These are phyloP conservation scores for Copidosoma floridanum DNA, from an alignment of 1,140 invertebrate genomes.

Conservation along the genomic window DNA sequence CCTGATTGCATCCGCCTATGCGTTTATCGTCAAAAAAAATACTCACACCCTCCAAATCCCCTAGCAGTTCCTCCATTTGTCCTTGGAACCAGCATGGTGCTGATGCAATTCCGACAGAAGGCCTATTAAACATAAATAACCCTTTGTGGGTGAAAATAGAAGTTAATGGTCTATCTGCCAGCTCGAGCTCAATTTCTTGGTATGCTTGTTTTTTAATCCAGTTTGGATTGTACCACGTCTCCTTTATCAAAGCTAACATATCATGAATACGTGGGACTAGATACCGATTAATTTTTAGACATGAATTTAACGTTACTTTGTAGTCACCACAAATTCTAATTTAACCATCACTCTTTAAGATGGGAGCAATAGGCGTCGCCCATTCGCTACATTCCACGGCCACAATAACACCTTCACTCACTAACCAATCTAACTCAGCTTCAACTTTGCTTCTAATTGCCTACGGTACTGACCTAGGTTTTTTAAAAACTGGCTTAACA, in stretches of 20 bases:
- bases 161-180: slow-evolving; percentile 35
- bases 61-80: background rate
- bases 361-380: too few relatives aligned
- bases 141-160: slow-evolving; percentile 46
- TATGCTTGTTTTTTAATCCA: slow-evolving; percentile 47
- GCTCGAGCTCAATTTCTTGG: slow-evolving; percentile 43
- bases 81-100: slow-evolving; percentile 2
- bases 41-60: background rate
- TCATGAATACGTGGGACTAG: slow-evolving; percentile 44
- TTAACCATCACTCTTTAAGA: slow-evolving; percentile 51
- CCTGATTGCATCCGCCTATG: background rate
- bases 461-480: slow-evolving; percentile 9
- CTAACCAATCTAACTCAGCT: background rate
- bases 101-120: background rate
- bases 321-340: slow-evolving; percentile 57
- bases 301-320: slow-evolving; percentile 50
- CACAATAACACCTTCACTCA: slow-evolving; percentile 7
- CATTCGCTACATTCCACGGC: slow-evolving; percentile 19
- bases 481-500: slow-evolving; percentile 2
- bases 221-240: slow-evolving; percentile 40
- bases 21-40: slow-evolving; percentile 6
- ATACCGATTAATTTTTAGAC: too few relatives aligned
- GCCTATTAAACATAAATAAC: background rate
- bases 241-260: slow-evolving; percentile 31
- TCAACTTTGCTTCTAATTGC: background rate